Conservation (phyloP, 2,888 invertebrate species). For the Chrysopilus asiliformis region DNA sequence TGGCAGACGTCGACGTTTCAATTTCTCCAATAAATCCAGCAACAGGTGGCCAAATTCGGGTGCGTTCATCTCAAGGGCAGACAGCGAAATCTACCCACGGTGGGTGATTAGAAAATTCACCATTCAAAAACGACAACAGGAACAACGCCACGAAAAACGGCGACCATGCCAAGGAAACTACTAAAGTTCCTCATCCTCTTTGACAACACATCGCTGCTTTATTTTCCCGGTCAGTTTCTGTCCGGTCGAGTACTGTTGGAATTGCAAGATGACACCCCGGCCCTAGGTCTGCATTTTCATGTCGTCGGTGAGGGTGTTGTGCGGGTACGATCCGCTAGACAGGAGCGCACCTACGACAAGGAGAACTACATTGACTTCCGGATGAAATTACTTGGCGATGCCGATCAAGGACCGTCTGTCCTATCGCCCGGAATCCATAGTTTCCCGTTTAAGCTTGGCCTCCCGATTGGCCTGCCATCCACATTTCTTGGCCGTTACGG, state of each 20-base stretch:
- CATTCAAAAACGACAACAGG: too few relatives aligned
- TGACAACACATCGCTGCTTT: slow-evolving; percentile 83
- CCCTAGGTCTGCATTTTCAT: slow-evolving; percentile 84
- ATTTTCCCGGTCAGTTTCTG: slow-evolving; percentile 87
- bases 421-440: slow-evolving; percentile 88
- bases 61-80: too few relatives aligned
- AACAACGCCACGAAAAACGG: too few relatives aligned
- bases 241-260: slow-evolving; percentile 86
- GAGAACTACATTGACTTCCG: slow-evolving; percentile 93
- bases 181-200: slow-evolving; percentile 86
- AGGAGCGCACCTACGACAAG: slow-evolving; percentile 76
- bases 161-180: slow-evolving; percentile 83
- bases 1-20: too few relatives aligned
- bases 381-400: slow-evolving; percentile 79
- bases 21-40: too few relatives aligned
- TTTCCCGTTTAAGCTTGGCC: slow-evolving; percentile 84
- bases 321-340: slow-evolving; percentile 65
- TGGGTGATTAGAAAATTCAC: too few relatives aligned
- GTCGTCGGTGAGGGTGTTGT: slow-evolving; percentile 91
- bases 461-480: slow-evolving; percentile 80
- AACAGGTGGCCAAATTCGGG: too few relatives aligned
- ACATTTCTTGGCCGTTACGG: slow-evolving; percentile 89
- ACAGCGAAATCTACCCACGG: too few relatives aligned
- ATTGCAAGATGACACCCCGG: slow-evolving; percentile 83
- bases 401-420: slow-evolving; percentile 69